Conservation (phyloP, 2,888 invertebrate species). For the Acanthosepion lycidas region DNA sequence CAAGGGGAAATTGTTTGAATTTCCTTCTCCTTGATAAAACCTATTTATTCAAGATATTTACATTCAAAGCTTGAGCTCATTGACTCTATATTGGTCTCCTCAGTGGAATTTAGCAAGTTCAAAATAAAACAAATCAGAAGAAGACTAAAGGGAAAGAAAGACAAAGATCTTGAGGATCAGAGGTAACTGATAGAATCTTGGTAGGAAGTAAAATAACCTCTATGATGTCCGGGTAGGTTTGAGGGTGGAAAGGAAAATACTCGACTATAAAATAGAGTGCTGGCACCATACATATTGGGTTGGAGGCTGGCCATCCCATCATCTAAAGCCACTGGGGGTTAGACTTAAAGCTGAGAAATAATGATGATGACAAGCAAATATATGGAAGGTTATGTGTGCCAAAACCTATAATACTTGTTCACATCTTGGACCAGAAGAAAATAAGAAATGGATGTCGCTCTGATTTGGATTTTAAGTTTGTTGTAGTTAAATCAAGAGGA, state of each 20-base stretch:
- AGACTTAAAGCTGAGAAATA: not conserved
- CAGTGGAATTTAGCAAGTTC: not conserved
- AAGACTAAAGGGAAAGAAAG: not conserved
- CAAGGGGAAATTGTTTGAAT: too few relatives aligned
- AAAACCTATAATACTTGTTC: not conserved
- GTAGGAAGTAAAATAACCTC: not conserved
- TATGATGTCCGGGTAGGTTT: not conserved
- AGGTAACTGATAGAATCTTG: not conserved
- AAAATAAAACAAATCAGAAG: not conserved
- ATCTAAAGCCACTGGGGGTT: not conserved
- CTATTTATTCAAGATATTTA: too few relatives aligned
- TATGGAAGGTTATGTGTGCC: not conserved
- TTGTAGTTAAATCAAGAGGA: too few relatives aligned
- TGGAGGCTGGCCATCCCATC: not conserved
- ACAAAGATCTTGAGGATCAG: not conserved
- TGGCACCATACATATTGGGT: not conserved
- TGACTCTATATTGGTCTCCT: not conserved
- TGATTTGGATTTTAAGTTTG: not conserved
- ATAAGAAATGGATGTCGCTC: not conserved
- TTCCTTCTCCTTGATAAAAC: too few relatives aligned
- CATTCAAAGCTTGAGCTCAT: not conserved
- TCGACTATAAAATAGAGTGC: not conserved
- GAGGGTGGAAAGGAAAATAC: not conserved
- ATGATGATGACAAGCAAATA: not conserved
- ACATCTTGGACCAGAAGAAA: not conserved